These are phyloP conservation scores for Scophthalmus maximus DNA, from an alignment of 2,113 vertebrate species.

Conservation along the genomic window DNA sequence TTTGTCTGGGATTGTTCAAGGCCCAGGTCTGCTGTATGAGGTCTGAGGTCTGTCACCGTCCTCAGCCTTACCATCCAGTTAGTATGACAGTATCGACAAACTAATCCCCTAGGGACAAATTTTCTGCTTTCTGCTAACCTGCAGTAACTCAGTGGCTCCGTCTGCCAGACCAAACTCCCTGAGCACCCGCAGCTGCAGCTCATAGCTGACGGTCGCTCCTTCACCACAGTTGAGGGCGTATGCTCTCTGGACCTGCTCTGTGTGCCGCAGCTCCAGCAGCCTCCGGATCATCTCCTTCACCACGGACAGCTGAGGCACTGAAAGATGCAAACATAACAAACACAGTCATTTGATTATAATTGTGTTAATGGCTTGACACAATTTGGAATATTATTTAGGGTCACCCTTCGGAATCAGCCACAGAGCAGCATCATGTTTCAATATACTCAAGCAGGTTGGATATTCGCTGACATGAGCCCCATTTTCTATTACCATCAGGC, in stretches of 20 bases:
- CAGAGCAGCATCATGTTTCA: no score
- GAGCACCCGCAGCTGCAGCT: slow-evolving; percentile 96
- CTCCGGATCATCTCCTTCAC: slow-evolving; percentile 95
- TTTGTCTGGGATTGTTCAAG: neutral
- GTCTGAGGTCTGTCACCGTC: slow-evolving; percentile 3
- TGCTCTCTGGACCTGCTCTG: slow-evolving; percentile 94
- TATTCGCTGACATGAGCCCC: no score
- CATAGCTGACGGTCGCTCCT: slow-evolving; percentile 95
- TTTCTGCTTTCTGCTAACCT: slow-evolving; percentile 81
- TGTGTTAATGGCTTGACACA: no score
- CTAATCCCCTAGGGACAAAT: slow-evolving; percentile 7
- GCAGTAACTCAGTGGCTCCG: slow-evolving; percentile 93
- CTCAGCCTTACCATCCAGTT: neutral
- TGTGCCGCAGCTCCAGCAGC: slow-evolving; percentile 94
- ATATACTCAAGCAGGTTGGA: no score
- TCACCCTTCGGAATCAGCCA: no score
- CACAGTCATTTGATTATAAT: neutral
- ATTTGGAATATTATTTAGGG: neutral
- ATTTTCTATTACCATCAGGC: neutral
- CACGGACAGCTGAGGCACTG: slow-evolving; percentile 89
- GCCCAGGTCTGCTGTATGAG: neutral
- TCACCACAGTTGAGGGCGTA: slow-evolving; percentile 97
- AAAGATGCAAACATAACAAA: slow-evolving; percentile 19
- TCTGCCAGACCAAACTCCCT: slow-evolving; percentile 94
- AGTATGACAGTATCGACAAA: neutral